Base-by-base conservation (phyloP, 2,888 invertebrate genomes). In the Unio delphinus region DNA sequence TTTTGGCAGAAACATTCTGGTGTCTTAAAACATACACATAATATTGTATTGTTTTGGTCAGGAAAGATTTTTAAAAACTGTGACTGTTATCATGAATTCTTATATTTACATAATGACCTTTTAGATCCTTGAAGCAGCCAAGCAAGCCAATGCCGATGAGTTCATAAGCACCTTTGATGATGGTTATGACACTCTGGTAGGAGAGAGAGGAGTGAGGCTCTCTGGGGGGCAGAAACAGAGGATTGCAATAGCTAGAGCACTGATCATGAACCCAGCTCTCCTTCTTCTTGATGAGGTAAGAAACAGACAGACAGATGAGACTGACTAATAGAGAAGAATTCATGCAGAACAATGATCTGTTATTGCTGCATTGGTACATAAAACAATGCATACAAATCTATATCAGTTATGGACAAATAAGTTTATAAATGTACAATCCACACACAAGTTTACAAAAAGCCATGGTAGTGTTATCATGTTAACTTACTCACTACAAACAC, bases 151-250 rank as follows among this genome's bases (percentile, higher is more conserved):
- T 81, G 88, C 89, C n/a, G 88, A 89, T 74, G 85, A 87, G 34
- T 89, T 89, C 76, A 86, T 89, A 28, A 66, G 70, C 23, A 67
- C 80, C 17, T 88, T 89, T 80, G 85, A 88, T 72, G 77, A 87
- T 3, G 87, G 87, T 45, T 89, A 89, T 72, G 82, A 87, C 57
- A 89, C 89, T 2, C 65, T 85, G 65, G 89, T 89, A 7, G 89
- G 89, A 2, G 89, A 89, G 77, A 74, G 87, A 61, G 89, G 89
- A n/a, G 83, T 88, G 6, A 75, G 88, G 6, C 78, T 89, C 54
- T 89, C 88, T 3, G 89, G 89, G 4, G 89, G 89, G 18, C 89
- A 89, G 80, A 89, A 89, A 79, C 89, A 89, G 77, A 77, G 89
- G 60, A 80, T 88, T 30, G 88, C 87, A 34, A 87, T 88, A 54